Conservation (phyloP, 2,888 invertebrate species). For the Harmothoe impar region DNA sequence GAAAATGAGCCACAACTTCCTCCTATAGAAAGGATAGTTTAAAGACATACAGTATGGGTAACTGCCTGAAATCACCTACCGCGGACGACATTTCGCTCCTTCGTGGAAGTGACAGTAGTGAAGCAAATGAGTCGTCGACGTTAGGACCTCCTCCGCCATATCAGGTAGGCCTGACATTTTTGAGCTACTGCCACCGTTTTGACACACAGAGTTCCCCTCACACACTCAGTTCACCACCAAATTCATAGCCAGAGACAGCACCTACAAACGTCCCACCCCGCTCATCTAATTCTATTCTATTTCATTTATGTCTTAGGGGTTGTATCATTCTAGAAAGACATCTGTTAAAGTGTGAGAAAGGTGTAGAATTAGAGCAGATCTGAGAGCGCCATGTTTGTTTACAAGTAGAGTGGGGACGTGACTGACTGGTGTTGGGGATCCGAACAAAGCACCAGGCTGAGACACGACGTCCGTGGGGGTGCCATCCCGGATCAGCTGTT, state of each 20-base stretch:
- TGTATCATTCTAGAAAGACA: neutral
- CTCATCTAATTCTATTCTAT: neutral
- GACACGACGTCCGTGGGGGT: conserved; percentile 20
- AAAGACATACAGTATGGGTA: conserved; percentile 81
- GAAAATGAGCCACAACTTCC: conserved; percentile 49
- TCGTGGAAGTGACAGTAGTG: conserved; percentile 79
- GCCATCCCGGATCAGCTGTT: conserved; percentile 19
- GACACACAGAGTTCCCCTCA: neutral
- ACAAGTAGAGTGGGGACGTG: neutral
- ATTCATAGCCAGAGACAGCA: no score
- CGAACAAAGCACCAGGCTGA: conserved; percentile 10
- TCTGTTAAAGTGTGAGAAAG: neutral
- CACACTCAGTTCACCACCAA: neutral
- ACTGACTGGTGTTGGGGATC: neutral
- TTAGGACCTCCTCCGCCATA: conserved; percentile 84
- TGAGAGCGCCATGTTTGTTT: conserved; percentile 40
- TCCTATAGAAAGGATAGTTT: conserved; percentile 3
- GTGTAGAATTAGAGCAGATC: neutral
- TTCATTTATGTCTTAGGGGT: neutral
- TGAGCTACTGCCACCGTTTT: neutral
- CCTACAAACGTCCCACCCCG: neutral
- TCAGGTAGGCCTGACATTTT: conserved; percentile 75
- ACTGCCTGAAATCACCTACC: conserved; percentile 83
- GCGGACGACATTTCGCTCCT: conserved; percentile 84
- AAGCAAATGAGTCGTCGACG: conserved; percentile 76